Base-by-base conservation (phyloP, 1,140 invertebrate species). In the Drosophila guanche region DNA sequence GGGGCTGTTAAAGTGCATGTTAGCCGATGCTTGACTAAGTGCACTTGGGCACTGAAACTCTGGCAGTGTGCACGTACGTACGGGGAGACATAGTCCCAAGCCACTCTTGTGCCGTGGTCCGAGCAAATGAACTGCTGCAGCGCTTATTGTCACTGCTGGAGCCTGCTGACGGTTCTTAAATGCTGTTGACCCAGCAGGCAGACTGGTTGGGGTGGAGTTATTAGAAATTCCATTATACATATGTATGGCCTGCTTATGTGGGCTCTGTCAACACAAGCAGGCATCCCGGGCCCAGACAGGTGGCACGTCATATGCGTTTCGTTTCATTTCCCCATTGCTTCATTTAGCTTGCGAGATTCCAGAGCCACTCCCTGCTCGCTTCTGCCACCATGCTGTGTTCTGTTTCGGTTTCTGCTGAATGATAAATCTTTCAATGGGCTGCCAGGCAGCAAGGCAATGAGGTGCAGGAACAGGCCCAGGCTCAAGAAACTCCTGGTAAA, bases 191-290 rank as follows among this genome's bases (percentile, higher is more conserved):
- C 77, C 53, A 67, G 58, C 71, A 51, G 50, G 51, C 56, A 62
- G 58, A 29, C 45, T 43, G 60, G 33, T n/a, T 33, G 45, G 62
- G 40, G 37, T 61, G 62, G 58, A 62, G 61, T 83, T 88, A 88
- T 88, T 88, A 88, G 78, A 88, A 88, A 88, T 88, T 88, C 83
- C 78, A 88, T 88, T 88, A 88, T 83, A 77, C 57, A 62, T 78
- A 77, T 67, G 59, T 77, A 75, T 69, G 79, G 67, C 74, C 57
- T 43, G 69, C 71, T 48, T 50, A 51, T 71, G 47, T 73, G 77
- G 48, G 55, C 59, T 76, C 33, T 81, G 83, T 88, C 78, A 88
- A 88, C 83, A 86, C 56, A 55, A 58, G 41, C 52, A 46, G 62
- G 57, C 65, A 46, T 47, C 58, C 47, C 59, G 51, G 42, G 16